Conservation (phyloP, 2,113 vertebrate genomes). For the Ophthalmolycus amberensis region DNA sequence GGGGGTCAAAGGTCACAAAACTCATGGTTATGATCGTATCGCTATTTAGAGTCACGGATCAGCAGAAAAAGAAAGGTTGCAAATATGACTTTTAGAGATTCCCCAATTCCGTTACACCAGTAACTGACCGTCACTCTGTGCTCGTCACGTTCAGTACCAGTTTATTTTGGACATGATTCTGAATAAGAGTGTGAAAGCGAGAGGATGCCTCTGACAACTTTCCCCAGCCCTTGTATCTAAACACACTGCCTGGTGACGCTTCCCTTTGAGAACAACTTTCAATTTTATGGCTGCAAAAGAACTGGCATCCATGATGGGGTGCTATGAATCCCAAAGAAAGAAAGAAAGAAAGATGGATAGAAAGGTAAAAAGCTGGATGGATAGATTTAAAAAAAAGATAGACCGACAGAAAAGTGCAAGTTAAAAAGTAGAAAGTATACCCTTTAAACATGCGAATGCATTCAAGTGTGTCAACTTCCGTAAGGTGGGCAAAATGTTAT, state of each 20-base stretch:
- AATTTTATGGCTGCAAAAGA: background rate
- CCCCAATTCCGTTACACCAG: background rate
- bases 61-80: background rate
- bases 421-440: no score
- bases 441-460: no score
- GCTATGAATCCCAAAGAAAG: background rate
- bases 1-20: background rate
- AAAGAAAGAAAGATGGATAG: no score
- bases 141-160: background rate
- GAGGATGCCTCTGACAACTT: background rate
- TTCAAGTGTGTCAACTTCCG: no score
- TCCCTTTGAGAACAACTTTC: background rate
- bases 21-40: background rate
- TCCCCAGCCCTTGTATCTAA: background rate
- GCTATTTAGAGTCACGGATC: background rate
- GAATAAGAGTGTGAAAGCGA: background rate
- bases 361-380: background rate
- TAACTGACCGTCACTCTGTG: no score
- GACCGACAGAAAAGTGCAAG: background rate
- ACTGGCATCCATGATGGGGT: background rate
- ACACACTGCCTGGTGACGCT: background rate
- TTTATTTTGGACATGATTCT: background rate
- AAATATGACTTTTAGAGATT: background rate
- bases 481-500: no score
- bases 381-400: no score